Evolutionary conservation across 2,797 vertebrate species (phyloP), one percentile per base, ranked within the genome.

Genomic region (Pogoniulus pusillus): DNA sequence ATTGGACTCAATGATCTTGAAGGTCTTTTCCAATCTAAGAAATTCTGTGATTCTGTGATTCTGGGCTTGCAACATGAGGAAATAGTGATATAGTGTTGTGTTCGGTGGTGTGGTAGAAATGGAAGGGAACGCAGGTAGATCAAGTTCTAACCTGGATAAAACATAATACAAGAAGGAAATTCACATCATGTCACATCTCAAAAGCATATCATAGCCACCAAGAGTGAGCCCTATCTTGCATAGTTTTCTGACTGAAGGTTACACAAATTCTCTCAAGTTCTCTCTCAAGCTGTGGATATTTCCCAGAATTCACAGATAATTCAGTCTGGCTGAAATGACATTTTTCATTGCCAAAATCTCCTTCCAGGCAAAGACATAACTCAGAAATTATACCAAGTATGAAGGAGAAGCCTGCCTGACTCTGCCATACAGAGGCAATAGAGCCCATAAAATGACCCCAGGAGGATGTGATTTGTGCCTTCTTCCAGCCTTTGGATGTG

Each of bases 351-450:
- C 77, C 71, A 76, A 69, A 79, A 43, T 82, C 59, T 72, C 65
- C 27, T 85, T 85, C 47, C 43, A 73, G 66, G 43, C 47, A 85
- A 74, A 92, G 59, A 29, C 35, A 75, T 47, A 29, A 76, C 34
- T 45, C 60, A 68, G 63, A 57, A 83, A 27, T 0, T 0, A 70
- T 86, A 63, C 22, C 32, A 62, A 80, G 84, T 94, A 82, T 58
- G 94, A 89, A 92, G 83, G 79, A 95, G 82, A 85, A 89, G 3
- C 9, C 89, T 91, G 72, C 88, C 82, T 93, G 87, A 75, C 90
- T 43, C 35, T 93, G 81, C 91, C 86, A 78, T 82, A 65, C 80
- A 90, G 94, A 96, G 81, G 84, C 76, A 95, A 93, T 30, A 78
- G 57, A 87, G 35, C 57, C 78, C 15, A 7, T 30, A 24, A 90